Conservation (phyloP, 2,888 invertebrate genomes). For the Drosophila algonquin region DNA sequence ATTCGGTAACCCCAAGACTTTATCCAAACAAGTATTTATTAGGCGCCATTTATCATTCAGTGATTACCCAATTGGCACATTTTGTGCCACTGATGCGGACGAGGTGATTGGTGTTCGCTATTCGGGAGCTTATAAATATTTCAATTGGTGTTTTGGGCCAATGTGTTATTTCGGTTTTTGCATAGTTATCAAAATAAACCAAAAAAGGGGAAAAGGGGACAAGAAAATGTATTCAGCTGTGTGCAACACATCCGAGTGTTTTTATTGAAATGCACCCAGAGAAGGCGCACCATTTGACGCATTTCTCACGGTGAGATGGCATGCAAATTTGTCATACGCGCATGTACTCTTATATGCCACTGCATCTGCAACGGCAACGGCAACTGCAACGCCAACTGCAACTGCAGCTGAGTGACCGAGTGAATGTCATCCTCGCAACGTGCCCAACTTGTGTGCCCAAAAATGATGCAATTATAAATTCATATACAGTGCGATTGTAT, state of each 20-base stretch:
- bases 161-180: conserved; percentile 31
- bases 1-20: background rate
- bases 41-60: conserved; percentile 1
- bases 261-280: conserved; percentile 35
- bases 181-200: conserved; percentile 45
- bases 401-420: conserved; percentile 34
- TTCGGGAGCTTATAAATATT: conserved; percentile 23
- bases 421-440: conserved; percentile 27
- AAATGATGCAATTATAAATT: conserved; percentile 75
- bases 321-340: conserved; percentile 32
- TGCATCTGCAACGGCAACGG: conserved; percentile 18
- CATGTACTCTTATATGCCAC: conserved; percentile 13
- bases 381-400: conserved; percentile 21
- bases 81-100: conserved; percentile 4
- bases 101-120: conserved; percentile 1
- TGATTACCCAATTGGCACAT: background rate
- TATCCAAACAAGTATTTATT: background rate
- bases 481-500: conserved; percentile 41
- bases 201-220: conserved; percentile 8
- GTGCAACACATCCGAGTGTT: conserved; percentile 18
- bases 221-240: conserved; percentile 27
- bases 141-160: conserved; percentile 26
- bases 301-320: conserved; percentile 21
- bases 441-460: conserved; percentile 33
- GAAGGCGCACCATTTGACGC: conserved; percentile 20